A percentile compares a stretch with the other conserved stretches of the same genome.
Conservation (phyloP, 2,888 invertebrate species). For the Oligia strigilis region DNA sequence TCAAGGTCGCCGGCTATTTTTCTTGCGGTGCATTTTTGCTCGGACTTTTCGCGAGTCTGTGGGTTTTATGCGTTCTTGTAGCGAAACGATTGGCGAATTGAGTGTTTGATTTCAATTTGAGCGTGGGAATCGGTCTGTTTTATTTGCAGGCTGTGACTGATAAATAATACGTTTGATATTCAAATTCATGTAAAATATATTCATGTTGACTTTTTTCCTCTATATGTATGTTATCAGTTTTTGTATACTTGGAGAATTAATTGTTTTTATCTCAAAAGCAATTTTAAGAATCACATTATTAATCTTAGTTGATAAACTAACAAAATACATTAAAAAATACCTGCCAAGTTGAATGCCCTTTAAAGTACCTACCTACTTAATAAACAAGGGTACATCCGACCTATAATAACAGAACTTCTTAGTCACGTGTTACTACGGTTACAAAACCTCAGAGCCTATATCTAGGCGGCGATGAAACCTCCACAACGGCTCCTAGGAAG, state of each 20-base stretch:
- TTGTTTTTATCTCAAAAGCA: neutral
- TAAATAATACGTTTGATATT: neutral
- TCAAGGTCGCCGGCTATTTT: conserved; percentile 82
- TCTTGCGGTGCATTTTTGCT: conserved; percentile 79
- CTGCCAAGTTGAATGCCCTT: neutral
- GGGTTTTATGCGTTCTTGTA: conserved; percentile 56
- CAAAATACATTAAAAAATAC: neutral
- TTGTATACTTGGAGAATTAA: neutral
- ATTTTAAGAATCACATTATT: neutral
- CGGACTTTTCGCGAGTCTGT: conserved; percentile 69
- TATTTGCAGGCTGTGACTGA: neutral
- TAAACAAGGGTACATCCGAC: conserved; percentile 2
- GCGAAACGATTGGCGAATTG: conserved; percentile 17
- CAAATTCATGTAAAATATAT: neutral
- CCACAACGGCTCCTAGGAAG: conserved; percentile 77
- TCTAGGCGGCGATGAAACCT: conserved; percentile 81
- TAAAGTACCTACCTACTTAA: neutral
- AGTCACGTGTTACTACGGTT: conserved; percentile 60
- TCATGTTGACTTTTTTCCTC: neutral
- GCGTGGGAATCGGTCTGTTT: conserved; percentile 1
- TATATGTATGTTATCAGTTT: neutral
- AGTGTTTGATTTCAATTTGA: conserved; percentile 23
- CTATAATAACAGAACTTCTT: conserved; percentile 38
- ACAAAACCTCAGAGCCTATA: conserved; percentile 68
- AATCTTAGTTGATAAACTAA: neutral